Evolutionary conservation across 2,113 vertebrate species (phyloP), one percentile per base, ranked within the genome.

Genomic region (Orthonyx spaldingii): DNA sequence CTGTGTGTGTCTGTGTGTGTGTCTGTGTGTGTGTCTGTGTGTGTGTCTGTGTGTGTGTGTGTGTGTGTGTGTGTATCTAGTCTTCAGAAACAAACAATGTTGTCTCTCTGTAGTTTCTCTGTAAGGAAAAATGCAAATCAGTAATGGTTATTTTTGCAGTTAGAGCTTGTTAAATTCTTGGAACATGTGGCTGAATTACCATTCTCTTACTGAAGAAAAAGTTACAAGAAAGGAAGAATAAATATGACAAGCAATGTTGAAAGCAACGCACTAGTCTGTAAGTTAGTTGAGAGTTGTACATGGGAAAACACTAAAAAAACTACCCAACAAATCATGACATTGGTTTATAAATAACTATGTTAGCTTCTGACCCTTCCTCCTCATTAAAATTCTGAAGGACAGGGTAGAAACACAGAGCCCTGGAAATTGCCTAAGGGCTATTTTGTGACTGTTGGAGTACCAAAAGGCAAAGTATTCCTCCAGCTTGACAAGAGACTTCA

Each of bases 101-200:
- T 80, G 35, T 42, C 46, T 94, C 33, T 80, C 30, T 75, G 39
- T 81, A 68, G 42, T 70, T 83, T 80, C 33, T 80, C 18, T 80
- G 55, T 77, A 80, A 86, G 60, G 37, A 74, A 96, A 95, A 88
- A 86, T 86, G 24, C 52, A 91, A 88, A 93, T 86, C 33, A 41
- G 15, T 70, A 77, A 32, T 88, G 49, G n/a, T 37, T 92, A 89
- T 90, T 90, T 93, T 94, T 90, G 55, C 64, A 90, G 63, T 80
- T 91, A 83, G 66, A 85, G 55, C 14, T 22, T 88, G 39, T 47
- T 87, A 41, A 30, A 75, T 88, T 95, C 77, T 81, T 96, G 71
- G 44, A 94, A 88, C 24, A n/a, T n/a, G 57, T n/a, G 52, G 50
- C 60, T 88, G 39, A 80, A 83, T 79, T 79, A 61, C 65, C 9